Percentiles rank a stretch among this genome's conserved stretches.
These are phyloP conservation scores for Trichonephila clavata DNA, from an alignment of 1,140 invertebrate species.

Conservation along the genomic window DNA sequence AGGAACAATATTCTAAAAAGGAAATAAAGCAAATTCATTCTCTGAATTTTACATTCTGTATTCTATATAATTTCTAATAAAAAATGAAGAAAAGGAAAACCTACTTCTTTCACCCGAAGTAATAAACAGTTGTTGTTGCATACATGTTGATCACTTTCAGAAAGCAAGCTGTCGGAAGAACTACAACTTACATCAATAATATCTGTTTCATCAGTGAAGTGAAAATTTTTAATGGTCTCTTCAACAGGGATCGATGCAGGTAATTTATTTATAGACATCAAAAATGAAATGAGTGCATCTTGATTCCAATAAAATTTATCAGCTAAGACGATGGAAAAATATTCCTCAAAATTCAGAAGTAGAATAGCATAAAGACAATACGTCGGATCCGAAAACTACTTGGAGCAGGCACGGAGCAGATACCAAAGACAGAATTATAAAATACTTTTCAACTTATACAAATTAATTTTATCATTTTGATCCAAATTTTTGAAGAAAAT, in stretches of 20 bases:
- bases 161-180: constrained; percentile 63
- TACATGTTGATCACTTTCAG: constrained; percentile 41
- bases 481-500: background rate
- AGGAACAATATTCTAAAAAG: no score
- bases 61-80: background rate
- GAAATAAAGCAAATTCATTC: background rate
- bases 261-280: background rate
- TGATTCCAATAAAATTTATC: no score
- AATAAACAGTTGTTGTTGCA: constrained; percentile 33
- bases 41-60: no score
- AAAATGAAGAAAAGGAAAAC: background rate
- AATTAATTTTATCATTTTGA: no score
- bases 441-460: no score
- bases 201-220: constrained; percentile 69
- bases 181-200: constrained; percentile 70
- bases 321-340: no score
- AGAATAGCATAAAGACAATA: no score
- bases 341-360: no score
- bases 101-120: constrained; percentile 58
- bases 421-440: no score
- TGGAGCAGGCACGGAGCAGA: no score
- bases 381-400: no score
- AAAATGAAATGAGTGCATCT: no score
- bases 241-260: background rate
- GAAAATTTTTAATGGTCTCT: constrained; percentile 30